Evolutionary conservation across 1,140 invertebrate species (phyloP).

Genomic region (Drosophila pectinifera): DNA sequence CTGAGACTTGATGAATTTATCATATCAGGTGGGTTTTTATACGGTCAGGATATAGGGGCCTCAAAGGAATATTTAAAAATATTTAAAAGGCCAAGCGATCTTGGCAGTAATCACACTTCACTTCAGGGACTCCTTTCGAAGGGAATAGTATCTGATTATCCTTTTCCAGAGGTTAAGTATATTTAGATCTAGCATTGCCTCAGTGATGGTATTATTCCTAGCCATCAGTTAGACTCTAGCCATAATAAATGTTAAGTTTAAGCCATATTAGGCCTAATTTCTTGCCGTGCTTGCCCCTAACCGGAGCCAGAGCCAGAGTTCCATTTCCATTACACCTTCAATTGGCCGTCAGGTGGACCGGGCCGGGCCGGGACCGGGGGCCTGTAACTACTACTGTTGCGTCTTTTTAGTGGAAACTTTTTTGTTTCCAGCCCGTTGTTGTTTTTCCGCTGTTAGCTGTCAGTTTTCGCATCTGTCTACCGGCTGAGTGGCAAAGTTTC

Average conservation of each 20-base stretch:
- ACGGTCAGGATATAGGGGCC: no score
- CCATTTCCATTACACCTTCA: slow-evolving; percentile 71
- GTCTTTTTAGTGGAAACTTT: slow-evolving; percentile 54
- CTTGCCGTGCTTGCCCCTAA: neutral
- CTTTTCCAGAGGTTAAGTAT: neutral
- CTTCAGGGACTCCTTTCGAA: neutral
- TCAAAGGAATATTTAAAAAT: neutral
- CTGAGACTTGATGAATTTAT: neutral
- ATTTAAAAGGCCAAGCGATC: no score
- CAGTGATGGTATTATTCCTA: neutral
- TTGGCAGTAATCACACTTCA: neutral
- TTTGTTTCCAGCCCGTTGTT: slow-evolving; percentile 64
- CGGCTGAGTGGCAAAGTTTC: slow-evolving; percentile 57
- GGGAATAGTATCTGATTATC: neutral
- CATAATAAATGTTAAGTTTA: neutral
- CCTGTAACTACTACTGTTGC: slow-evolving; percentile 60
- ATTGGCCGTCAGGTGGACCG: slow-evolving; percentile 34
- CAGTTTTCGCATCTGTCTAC: slow-evolving; percentile 78
- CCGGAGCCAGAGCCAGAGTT: slow-evolving; percentile 19
- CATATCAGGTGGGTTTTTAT: neutral
- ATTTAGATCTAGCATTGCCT: no score
- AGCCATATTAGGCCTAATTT: neutral
- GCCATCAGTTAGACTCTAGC: neutral
- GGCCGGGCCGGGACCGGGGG: neutral
- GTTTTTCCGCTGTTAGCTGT: slow-evolving; percentile 74